Percentiles rank a stretch among this genome's conserved stretches.
Evolutionary conservation across 2,888 invertebrate genomes (phyloP).

Genomic region (Tenodera sinensis): DNA sequence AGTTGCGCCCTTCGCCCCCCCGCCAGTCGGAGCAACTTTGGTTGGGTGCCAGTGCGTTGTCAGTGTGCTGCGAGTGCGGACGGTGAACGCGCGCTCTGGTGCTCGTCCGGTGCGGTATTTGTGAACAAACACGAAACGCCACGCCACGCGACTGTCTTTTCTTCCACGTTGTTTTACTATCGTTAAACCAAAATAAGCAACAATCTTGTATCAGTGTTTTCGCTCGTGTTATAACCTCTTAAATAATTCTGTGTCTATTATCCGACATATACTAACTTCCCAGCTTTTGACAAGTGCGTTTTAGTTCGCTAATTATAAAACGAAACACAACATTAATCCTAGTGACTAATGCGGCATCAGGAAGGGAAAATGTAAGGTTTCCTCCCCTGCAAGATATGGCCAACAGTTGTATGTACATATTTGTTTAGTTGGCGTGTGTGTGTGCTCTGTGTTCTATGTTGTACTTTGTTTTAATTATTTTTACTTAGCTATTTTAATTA

Average conservation of each 20-base stretch:
- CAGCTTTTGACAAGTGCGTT: too few species aligned
- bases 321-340: too few species aligned
- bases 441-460: neutral
- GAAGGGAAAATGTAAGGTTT: neutral
- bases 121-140: too few species aligned
- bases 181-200: too few species aligned
- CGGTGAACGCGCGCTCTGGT: too few species aligned
- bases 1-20: neutral
- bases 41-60: neutral
- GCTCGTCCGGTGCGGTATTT: neutral
- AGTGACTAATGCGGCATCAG: neutral
- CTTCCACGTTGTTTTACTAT: too few species aligned
- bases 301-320: too few species aligned
- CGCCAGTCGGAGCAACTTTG: neutral
- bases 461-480: neutral
- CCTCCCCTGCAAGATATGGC: neutral
- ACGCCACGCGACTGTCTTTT: neutral
- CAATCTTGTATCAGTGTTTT: too few species aligned
- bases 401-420: neutral
- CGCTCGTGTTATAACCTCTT: too few species aligned
- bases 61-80: neutral
- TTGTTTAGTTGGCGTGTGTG: neutral
- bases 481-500: neutral
- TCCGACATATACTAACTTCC: too few species aligned
- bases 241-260: too few species aligned